Conservation (phyloP, 2,113 vertebrate genomes). For the Corythoichthys haematopterus region DNA sequence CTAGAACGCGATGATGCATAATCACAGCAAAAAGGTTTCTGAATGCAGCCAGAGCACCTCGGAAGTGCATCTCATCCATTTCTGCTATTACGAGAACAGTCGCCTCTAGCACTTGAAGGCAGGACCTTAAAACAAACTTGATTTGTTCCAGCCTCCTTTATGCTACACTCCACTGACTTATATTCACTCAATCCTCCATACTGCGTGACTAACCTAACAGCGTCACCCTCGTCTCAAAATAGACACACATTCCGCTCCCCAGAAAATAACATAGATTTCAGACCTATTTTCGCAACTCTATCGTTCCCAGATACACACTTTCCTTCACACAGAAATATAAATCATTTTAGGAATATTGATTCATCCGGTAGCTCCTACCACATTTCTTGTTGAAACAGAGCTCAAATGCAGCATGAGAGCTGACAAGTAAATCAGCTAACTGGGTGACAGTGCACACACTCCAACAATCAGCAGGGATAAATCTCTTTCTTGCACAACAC, state of each 20-base stretch:
- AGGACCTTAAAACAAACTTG: constrained; percentile 14
- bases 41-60: constrained; percentile 46
- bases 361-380: background rate
- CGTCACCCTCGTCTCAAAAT: constrained; percentile 35
- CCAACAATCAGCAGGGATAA: constrained; percentile 39
- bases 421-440: constrained; percentile 19
- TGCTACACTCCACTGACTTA: constrained; percentile 25
- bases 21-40: constrained; percentile 40
- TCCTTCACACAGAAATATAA: constrained; percentile 27
- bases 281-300: constrained; percentile 12
- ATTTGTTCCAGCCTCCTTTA: constrained; percentile 16
- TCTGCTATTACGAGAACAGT: constrained; percentile 36
- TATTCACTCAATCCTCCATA: constrained; percentile 30
- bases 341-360: background rate
- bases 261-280: constrained; percentile 5
- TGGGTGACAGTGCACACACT: constrained; percentile 34
- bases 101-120: constrained; percentile 26
- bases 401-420: constrained; percentile 5
- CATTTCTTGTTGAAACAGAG: background rate
- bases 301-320: constrained; percentile 14
- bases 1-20: background rate
- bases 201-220: constrained; percentile 25
- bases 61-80: constrained; percentile 46
- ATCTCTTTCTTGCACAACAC: constrained; percentile 48
- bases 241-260: constrained; percentile 21